Base-by-base conservation (phyloP, 2,888 invertebrate genomes). In the Timema cristinae region DNA sequence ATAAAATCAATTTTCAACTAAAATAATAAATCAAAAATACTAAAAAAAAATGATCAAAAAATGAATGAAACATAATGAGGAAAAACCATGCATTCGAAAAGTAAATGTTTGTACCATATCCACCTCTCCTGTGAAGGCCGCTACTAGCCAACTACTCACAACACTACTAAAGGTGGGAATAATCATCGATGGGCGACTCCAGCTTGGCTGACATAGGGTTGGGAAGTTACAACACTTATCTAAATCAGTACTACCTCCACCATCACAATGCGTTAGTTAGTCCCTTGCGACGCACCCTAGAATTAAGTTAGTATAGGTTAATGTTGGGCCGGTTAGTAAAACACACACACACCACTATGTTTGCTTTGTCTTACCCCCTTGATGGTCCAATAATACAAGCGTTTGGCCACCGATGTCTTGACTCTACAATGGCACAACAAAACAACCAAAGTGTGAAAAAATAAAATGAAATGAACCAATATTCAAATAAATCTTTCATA, bases 401-500 rank as follows among this genome's bases (percentile, higher is more conserved):
- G 95, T 95, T 87, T 92, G 91, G 85, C 91, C 90, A 84, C 94
- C 95, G 83, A 91, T 89, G 83, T 95, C 95, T 89, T 94, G 92
- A 88, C 94, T 94, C 95, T 95, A 91, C 74, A 75, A 76, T 71
- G 76, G 75, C 76, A 76, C 54, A 54, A 76, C 74, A 74, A 73
- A 76, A 75, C 73, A 74, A 75, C 66, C 72, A 72, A 67, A 52
- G 63, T 50, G 70, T n/a, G n/a, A n/a, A 67, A 48, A 74, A 72
- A 71, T 51, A 70, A 70, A 72, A 69, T 50, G 0, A 47, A 47
- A 13, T 63, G 71, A 70, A 73, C 49, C 67, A 75, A 73, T 76
- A 76, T 74, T 74, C 71, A 75, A 75, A 75, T 72, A 32, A 32
- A 32, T 32, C 32, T 32, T 32, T 74, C 71, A 75, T 76, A 66